Evolutionary conservation across 2,797 vertebrate genomes (phyloP).

Genomic region (Anomalospiza imberbis): DNA sequence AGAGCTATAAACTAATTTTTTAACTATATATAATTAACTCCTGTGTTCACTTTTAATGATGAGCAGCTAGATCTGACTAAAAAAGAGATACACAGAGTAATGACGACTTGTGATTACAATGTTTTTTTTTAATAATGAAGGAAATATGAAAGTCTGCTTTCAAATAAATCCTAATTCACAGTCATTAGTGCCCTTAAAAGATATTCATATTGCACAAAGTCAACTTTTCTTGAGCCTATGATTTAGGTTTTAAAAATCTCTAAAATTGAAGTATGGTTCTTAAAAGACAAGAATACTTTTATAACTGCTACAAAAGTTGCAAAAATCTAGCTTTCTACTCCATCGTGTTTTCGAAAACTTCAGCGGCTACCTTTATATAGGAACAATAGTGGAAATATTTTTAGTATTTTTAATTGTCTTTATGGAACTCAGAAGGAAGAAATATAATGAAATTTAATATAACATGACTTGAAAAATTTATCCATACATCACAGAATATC

Average conservation of each 20-base stretch:
- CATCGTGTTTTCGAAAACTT: not conserved
- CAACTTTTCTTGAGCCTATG: not conserved
- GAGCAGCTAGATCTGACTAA: not conserved
- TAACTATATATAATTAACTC: not conserved
- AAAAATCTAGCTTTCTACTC: conserved; percentile 3
- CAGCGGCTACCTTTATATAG: not conserved
- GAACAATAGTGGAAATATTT: not conserved
- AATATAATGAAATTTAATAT: not conserved
- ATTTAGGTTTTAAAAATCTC: not conserved
- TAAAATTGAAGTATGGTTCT: not conserved
- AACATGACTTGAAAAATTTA: not conserved
- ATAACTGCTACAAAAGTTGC: not conserved
- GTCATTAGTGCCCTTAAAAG: not conserved
- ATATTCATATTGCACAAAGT: not conserved
- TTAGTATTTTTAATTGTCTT: not conserved
- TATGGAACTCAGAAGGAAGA: not conserved
- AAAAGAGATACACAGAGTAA: not conserved
- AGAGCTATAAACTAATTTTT: not conserved
- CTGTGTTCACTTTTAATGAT: not conserved
- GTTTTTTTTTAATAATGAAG: not conserved
- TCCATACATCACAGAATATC: not conserved
- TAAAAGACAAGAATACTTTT: not conserved
- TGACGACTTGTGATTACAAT: not conserved
- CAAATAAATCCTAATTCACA: not conserved
- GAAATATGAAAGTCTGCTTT: conserved; percentile 1